Conservation (phyloP, 2,797 vertebrate species). For the Urocyon cinereoargenteus region DNA sequence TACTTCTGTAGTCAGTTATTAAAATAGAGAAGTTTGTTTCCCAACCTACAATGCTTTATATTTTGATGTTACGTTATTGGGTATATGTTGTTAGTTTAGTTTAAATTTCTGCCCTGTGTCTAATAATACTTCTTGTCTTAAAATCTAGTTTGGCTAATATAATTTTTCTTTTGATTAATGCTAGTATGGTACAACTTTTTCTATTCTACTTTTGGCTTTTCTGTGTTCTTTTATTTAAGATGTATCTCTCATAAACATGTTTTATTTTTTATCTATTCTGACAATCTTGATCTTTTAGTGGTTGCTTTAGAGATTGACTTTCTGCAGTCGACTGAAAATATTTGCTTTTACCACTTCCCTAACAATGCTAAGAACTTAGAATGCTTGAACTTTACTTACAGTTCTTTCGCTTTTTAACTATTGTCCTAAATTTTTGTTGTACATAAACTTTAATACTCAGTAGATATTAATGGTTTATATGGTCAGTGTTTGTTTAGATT, state of each 20-base stretch:
- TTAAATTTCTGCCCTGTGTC: background rate
- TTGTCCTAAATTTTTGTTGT: constrained; percentile 6
- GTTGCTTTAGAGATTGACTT: constrained; percentile 44
- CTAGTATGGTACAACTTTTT: background rate
- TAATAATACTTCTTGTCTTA: constrained; percentile 19
- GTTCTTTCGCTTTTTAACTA: background rate
- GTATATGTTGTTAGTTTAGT: background rate
- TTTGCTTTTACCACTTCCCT: constrained; percentile 48
- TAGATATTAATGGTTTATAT: background rate
- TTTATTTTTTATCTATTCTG: background rate
- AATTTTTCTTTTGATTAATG: constrained; percentile 3
- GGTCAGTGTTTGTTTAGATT: background rate
- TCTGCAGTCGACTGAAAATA: constrained; percentile 32
- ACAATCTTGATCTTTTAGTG: constrained; percentile 4
- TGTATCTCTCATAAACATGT: background rate
- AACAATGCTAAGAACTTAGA: constrained; percentile 11
- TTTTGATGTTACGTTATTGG: background rate
- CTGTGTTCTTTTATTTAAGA: constrained; percentile 5
- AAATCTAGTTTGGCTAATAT: background rate
- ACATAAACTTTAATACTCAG: background rate
- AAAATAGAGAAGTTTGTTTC: background rate
- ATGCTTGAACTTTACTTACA: background rate
- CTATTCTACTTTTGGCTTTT: background rate
- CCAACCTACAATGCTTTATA: background rate
- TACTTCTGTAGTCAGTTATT: background rate